Base-by-base conservation (phyloP, 2,888 invertebrate species). In the Eumerus sabulonum region DNA sequence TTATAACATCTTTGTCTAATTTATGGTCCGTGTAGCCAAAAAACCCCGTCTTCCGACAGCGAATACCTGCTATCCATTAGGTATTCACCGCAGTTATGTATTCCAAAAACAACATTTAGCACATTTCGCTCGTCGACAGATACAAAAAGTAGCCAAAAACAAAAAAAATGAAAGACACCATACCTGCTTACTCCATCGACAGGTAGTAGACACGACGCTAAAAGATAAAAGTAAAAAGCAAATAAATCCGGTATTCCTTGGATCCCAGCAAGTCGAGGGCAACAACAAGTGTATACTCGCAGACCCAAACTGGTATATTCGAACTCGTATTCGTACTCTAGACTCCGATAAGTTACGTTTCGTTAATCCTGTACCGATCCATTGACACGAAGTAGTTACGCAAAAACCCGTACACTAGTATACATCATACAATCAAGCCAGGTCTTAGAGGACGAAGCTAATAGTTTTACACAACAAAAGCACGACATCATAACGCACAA, bases 191-290 rank as follows among this genome's bases (percentile, higher is more conserved):
- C 68, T 64, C 57, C 54, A 64, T 63, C 54, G 62, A 44, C 42
- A 57, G 73, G 67, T 73, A 36, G 51, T 35, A 12, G 48, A 19
- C 56, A 27, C 4, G 14, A 9, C 35, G 14, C n/a, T 47, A 18
- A 42, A 40, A 57, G 35, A 27, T 9, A 17, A 19, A 62, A 27
- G 3, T 4, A 27, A 27, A 27, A 27, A 27, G 7, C 27, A 47
- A 45, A 63, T 42, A 57, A 68, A 79, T 74, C 79, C 56, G 59
- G 67, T 77, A 72, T 51, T 77, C 76, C 76, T 77, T 77, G 62
- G 72, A 57, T 40, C 27, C 66, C 14, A 40, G 9, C 11, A 40
- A 14, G 16, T 17, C 36, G 9, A 27, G 27, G 27, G 27, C 27
- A 27, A 27, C 27, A 27, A 7, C 27, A 27, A 27, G 27, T 27